These are phyloP conservation scores for Gasterosteus aculeatus DNA, from an alignment of 2,113 vertebrate genomes.

Conservation along the genomic window DNA sequence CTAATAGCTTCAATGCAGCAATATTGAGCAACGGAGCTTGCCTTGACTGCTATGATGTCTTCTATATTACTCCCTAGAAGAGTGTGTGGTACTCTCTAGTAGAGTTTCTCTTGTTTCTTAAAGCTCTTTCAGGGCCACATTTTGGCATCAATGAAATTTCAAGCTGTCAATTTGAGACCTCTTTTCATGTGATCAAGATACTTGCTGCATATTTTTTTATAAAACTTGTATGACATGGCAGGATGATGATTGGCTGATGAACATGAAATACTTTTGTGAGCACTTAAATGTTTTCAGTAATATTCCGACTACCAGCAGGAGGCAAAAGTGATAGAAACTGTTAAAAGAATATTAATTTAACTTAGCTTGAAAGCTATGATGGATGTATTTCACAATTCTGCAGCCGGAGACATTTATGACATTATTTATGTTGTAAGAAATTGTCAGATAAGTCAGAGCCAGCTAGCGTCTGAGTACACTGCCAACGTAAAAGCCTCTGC, in stretches of 20 bases:
- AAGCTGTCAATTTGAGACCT: neutral
- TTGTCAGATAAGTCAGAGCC: constrained; percentile 1
- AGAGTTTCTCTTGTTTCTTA: neutral
- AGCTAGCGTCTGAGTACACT: constrained; percentile 5
- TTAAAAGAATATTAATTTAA: neutral
- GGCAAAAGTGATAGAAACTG: neutral
- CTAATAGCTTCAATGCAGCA: neutral
- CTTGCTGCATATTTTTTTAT: constrained; percentile 24
- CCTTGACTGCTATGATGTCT: neutral
- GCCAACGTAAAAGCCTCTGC: constrained; percentile 28
- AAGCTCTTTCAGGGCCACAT: neutral
- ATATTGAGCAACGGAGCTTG: neutral
- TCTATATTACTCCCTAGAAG: constrained; percentile 10
- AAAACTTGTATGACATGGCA: neutral
- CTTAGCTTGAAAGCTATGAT: neutral
- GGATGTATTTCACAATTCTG: neutral
- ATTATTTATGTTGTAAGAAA: constrained; percentile 4
- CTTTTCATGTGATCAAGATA: neutral
- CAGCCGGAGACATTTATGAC: neutral
- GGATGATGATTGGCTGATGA: constrained; percentile 5
- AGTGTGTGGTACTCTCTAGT: neutral
- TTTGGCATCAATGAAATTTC: neutral
- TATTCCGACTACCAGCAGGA: neutral
- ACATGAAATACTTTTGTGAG: neutral
- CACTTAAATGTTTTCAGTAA: neutral